phyloP scores from a whole-genome alignment of 1,140 invertebrate genomes.

The Luehdorfia chinensis region DNA sequence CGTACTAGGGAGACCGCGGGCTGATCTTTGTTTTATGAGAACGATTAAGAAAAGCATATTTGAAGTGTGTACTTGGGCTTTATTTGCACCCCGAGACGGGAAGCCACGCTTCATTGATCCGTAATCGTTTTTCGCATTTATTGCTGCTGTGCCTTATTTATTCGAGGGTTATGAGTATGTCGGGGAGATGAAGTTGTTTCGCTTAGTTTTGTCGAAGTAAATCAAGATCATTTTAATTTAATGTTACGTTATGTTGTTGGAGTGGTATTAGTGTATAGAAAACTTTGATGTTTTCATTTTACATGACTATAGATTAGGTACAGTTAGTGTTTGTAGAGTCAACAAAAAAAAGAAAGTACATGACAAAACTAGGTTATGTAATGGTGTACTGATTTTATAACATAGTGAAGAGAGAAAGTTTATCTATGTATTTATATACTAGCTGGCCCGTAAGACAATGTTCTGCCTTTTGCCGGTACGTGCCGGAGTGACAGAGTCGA shows the following conservation, averaged over 20 bases:
- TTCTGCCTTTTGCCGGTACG: too few relatives aligned
- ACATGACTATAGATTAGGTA: too few relatives aligned
- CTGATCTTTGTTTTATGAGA: conserved; percentile 77
- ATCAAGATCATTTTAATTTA: conserved; percentile 16
- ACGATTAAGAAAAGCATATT: conserved; percentile 78
- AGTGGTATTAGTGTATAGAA: neutral
- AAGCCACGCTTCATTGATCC: conserved; percentile 72
- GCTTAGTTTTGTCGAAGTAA: conserved; percentile 42
- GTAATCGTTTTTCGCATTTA: conserved; percentile 74
- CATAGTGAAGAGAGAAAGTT: too few relatives aligned
- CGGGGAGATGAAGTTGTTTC: conserved; percentile 40
- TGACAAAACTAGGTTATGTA: too few relatives aligned
- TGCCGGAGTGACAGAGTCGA: too few relatives aligned
- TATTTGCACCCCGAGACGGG: conserved; percentile 67
- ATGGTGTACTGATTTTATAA: too few relatives aligned
- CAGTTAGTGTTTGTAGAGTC: too few relatives aligned
- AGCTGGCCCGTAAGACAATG: too few relatives aligned
- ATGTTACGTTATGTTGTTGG: conserved; percentile 12
- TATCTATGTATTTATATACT: too few relatives aligned
- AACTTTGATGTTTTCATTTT: conserved; percentile 9
- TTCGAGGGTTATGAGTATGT: conserved; percentile 57
- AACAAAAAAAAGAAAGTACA: too few relatives aligned
- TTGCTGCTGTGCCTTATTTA: conserved; percentile 49
- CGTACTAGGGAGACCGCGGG: conserved; percentile 50
- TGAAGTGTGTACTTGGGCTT: conserved; percentile 73